phyloP scores from a whole-genome alignment of 2,888 invertebrate species.

The Tetragonisca angustula region DNA sequence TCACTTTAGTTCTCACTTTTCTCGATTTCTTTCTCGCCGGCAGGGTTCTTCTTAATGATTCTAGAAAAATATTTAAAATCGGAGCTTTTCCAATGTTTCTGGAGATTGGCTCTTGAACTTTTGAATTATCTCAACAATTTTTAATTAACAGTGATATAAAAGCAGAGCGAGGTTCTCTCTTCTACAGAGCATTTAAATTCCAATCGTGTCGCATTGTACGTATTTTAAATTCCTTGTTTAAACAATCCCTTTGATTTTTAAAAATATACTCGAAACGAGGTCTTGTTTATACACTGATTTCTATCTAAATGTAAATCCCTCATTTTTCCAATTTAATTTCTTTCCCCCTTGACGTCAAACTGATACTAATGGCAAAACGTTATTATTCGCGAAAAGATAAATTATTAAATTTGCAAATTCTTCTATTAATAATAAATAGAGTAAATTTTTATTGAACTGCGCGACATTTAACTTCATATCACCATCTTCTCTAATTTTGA shows the following conservation, averaged over 20 bases:
- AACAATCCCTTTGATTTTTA: neutral
- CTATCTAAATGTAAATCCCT: neutral
- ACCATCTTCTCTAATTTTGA: no score
- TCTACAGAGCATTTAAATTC: neutral
- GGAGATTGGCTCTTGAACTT: neutral
- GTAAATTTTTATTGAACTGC: no score
- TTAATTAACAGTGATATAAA: neutral
- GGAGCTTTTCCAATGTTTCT: neutral
- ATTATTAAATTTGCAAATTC: no score
- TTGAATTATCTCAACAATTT: neutral
- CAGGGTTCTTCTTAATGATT: no score
- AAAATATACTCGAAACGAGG: neutral
- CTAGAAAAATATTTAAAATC: neutral
- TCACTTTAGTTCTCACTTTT: neutral
- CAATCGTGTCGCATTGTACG: neutral
- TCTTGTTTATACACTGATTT: neutral
- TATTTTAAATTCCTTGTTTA: neutral
- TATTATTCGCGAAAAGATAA: no score
- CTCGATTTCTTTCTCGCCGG: neutral
- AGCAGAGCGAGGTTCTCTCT: neutral
- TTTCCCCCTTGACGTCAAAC: no score
- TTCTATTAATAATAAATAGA: no score
- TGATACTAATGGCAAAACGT: no score
- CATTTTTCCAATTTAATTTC: no score
- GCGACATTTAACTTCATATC: no score